Conservation (phyloP, 2,797 vertebrate genomes). For the Fringilla coelebs region DNA sequence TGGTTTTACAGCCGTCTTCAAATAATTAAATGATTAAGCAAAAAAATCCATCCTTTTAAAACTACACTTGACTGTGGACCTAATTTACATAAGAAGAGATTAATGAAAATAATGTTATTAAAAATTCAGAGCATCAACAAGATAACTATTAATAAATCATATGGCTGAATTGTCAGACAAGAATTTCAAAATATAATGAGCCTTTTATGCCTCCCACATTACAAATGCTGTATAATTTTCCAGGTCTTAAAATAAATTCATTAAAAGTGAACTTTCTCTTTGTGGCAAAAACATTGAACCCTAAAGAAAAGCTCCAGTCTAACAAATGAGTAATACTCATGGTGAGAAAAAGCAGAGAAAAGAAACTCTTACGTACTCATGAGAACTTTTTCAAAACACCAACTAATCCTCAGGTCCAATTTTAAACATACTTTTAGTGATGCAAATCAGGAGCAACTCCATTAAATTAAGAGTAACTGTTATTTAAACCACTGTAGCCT, state of each 20-base stretch:
- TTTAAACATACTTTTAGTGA: slow-evolving; percentile 36
- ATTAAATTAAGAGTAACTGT: slow-evolving; percentile 25
- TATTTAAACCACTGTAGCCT: slow-evolving; percentile 15
- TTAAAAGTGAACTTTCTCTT: slow-evolving; percentile 59
- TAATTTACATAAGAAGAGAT: slow-evolving; percentile 71
- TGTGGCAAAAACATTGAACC: slow-evolving; percentile 46
- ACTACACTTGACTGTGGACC: slow-evolving; percentile 64
- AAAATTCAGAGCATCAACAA: slow-evolving; percentile 74
- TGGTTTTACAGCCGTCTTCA: slow-evolving; percentile 63
- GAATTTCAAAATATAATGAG: slow-evolving; percentile 72
- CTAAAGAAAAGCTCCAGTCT: slow-evolving; percentile 46
- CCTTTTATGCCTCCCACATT: slow-evolving; percentile 67
- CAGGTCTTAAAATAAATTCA: slow-evolving; percentile 57
- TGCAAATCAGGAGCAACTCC: slow-evolving; percentile 42
- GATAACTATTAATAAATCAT: slow-evolving; percentile 75
- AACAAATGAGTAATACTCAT: slow-evolving; percentile 14
- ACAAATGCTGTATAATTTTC: slow-evolving; percentile 66
- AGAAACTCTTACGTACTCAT: background rate
- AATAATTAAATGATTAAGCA: slow-evolving; percentile 70
- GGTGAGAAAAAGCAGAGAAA: slow-evolving; percentile 21
- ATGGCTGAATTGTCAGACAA: slow-evolving; percentile 72
- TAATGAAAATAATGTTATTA: slow-evolving; percentile 74
- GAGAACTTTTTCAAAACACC: slow-evolving; percentile 25
- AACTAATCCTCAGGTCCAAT: slow-evolving; percentile 35
- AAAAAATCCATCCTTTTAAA: slow-evolving; percentile 68